A percentile compares a stretch with the other conserved stretches of the same genome.
phyloP scores from a whole-genome alignment of 2,888 invertebrate genomes.

The Dryadula phaetusa region DNA sequence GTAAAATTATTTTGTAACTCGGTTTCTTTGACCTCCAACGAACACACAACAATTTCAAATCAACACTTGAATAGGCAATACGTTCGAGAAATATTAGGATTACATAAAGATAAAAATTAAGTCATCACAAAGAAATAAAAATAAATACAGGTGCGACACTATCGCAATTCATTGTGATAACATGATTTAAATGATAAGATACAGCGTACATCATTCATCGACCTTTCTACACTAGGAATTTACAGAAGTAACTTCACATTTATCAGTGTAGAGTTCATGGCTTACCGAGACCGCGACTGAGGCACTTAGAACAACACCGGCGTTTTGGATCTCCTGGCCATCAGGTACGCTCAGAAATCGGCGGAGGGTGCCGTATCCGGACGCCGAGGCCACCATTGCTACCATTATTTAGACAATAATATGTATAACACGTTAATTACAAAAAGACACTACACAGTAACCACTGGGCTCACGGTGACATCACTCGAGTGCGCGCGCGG shows the following conservation, averaged over 20 bases:
- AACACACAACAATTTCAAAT: slow-evolving; percentile 11
- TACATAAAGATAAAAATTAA: slow-evolving; percentile 1
- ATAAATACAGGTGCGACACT: slow-evolving; percentile 20
- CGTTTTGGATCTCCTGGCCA: slow-evolving; percentile 63
- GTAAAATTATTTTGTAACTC: slow-evolving; percentile 47
- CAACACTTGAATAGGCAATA: neutral
- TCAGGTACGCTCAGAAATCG: slow-evolving; percentile 79
- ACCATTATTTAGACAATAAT: slow-evolving; percentile 64
- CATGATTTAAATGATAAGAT: neutral
- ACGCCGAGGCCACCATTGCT: slow-evolving; percentile 81
- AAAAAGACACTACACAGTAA: slow-evolving; percentile 58
- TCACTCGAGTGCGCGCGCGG: slow-evolving; percentile 67
- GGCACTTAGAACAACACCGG: slow-evolving; percentile 67
- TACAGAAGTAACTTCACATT: slow-evolving; percentile 62
- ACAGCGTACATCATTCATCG: slow-evolving; percentile 14
- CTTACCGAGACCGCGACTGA: slow-evolving; percentile 81
- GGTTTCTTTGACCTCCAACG: slow-evolving; percentile 43
- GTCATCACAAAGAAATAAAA: slow-evolving; percentile 8
- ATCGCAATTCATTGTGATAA: slow-evolving; percentile 6
- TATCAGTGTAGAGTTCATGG: slow-evolving; percentile 47
- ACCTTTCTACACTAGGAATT: slow-evolving; percentile 37
- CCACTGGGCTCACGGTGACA: slow-evolving; percentile 68
- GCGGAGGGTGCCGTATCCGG: slow-evolving; percentile 81
- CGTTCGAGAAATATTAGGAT: neutral
- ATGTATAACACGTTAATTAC: slow-evolving; percentile 13